Evolutionary conservation across 1,140 invertebrate species (phyloP), one percentile per base, ranked within the genome.

Genomic region (Physella acuta): DNA sequence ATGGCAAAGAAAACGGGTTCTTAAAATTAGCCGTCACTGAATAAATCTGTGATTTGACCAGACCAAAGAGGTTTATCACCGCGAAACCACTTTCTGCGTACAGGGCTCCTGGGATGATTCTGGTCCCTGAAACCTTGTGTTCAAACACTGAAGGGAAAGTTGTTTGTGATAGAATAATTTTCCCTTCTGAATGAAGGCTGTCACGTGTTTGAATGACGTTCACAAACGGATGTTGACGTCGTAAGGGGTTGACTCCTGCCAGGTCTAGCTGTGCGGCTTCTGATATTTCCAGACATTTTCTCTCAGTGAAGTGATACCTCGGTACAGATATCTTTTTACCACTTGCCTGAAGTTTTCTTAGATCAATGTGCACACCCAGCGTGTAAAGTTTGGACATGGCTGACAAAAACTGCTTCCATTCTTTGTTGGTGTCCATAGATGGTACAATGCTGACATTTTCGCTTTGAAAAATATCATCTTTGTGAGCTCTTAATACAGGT

Each of bases 381-480:
- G 26, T 36, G 26, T 76, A 74, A 0, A 73, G 51, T 8, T 58
- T 28, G 5, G 30, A 49, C 8, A 73, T 1, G 3, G 65, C 49
- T 55, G 70, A 34, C 39, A 71, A n/a, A 20, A 77, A 60, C 3
- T 39, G 28, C 0, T 34, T 59, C 8, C 37, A 51, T 56, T 75
- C 73, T 0, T 58, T 52, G 1, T 75, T 68, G 30, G 62, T 53
- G 39, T 71, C 70, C 73, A 78, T 75, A 30, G 79, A 79, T 3
- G 72, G 52, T 14, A 78, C n/a, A 51, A 55, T 34, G 26, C 64
- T 20, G 3, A 58, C 65, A n/a, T 74, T 59, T 24, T 60, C 58
- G 8, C 52, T 52, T 2, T 56, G 44, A 37, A 78, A 72, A 30
- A 71, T 72, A 36, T 77, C 70, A 2, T 26, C 37, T 0, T 74